Evolutionary conservation across 2,888 invertebrate species (phyloP).

Genomic region (Autographa pulchrina): DNA sequence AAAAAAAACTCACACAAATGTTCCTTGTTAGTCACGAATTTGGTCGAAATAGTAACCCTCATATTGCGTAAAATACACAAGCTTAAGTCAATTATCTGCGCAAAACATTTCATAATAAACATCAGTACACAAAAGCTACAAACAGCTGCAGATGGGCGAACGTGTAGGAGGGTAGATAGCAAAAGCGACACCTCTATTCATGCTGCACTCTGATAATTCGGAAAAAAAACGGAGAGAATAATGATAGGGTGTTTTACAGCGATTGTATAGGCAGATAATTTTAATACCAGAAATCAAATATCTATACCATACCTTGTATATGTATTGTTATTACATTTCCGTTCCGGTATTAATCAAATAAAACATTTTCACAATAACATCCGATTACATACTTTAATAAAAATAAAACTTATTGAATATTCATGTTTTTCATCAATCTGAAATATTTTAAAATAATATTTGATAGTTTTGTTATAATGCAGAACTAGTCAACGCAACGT

Average conservation of each 20-base stretch:
- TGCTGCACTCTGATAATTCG: slow-evolving; percentile 53
- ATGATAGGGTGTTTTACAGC: neutral
- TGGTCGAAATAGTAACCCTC: slow-evolving; percentile 28
- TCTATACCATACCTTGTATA: too few species aligned
- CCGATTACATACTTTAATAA: neutral
- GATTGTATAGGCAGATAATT: neutral
- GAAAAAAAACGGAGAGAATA: slow-evolving; percentile 27
- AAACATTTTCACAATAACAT: neutral
- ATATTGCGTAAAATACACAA: slow-evolving; percentile 57
- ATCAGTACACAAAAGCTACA: slow-evolving; percentile 55
- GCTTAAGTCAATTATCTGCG: slow-evolving; percentile 68
- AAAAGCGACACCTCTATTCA: slow-evolving; percentile 46
- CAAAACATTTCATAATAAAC: slow-evolving; percentile 67
- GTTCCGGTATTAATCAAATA: neutral
- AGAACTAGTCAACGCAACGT: neutral
- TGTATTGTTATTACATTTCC: neutral
- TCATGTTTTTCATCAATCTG: neutral
- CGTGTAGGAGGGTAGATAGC: slow-evolving; percentile 34
- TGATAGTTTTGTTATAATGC: neutral
- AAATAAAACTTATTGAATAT: neutral
- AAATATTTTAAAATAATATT: neutral
- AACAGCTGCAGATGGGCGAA: slow-evolving; percentile 48
- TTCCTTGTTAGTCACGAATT: slow-evolving; percentile 25
- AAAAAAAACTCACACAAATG: slow-evolving; percentile 14
- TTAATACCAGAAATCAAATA: neutral